Base-by-base conservation (phyloP, 1,140 invertebrate genomes). In the Ostrea edulis region DNA sequence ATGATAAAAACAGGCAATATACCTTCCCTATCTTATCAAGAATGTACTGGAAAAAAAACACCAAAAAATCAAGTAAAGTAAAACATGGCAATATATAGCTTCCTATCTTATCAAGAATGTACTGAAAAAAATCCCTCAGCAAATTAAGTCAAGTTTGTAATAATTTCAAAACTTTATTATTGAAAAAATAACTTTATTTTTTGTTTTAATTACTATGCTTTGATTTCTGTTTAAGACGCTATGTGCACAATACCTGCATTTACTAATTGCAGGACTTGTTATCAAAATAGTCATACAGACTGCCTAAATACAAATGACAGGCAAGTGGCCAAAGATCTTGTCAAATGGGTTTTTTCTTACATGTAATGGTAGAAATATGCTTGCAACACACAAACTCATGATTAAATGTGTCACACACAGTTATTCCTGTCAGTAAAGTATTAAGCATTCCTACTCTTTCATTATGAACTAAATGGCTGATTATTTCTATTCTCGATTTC, bases 11-110 rank as follows among this genome's bases (percentile, higher is more conserved):
- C 22, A 77, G 68, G 11, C 29, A 14, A 77, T 77, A 77, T 77
- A 77, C 68, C 68, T 77, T 77, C 68, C 68, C 68, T 77, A 77
- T 77, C 29, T 35, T 77, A 77, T 22, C 68, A 77, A 77, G 68
- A 29, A 77, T 77, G 68, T 77, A 77, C 68, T 77, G 68, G 29
- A 77, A 77, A 29, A 25, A 77, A 77, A 77, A 12, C 17, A 14
- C 55, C 55, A 17, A 62, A 62, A 62, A 20, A 1, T 62, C 17
- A 7, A 20, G 54, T 55, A 54, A 54, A 54, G 7, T 54, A 8
- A 54, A 54, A 8, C 11, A 54, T n/a, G 68, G 11, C 29, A 14
- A 77, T 77, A 77, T 77, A 77, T 25, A n/a, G n/a, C n/a, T 71
- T 25, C 65, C 65, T 71, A 71, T 71, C 25, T 29, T 71, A 71